These are phyloP conservation scores for Zingel zingel DNA, from an alignment of 2,113 vertebrate genomes.

Conservation along the genomic window DNA sequence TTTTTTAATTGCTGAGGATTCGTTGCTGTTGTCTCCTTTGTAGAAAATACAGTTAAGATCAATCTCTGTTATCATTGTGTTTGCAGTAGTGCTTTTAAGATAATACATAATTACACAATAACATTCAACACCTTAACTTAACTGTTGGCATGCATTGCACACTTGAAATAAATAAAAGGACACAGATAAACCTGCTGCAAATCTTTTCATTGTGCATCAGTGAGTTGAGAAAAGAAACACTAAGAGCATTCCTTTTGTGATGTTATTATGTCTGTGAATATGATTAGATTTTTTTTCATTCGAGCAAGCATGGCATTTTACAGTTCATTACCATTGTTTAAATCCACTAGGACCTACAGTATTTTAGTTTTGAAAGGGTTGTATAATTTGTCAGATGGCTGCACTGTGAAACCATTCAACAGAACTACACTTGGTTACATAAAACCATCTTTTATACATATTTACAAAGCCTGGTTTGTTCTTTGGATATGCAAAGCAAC, in stretches of 20 bases:
- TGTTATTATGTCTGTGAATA: neutral
- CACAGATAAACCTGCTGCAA: neutral
- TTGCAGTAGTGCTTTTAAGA: neutral
- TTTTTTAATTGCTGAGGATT: neutral
- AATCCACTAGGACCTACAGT: neutral
- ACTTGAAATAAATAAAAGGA: neutral
- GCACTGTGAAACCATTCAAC: constrained; percentile 11
- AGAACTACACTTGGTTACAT: constrained; percentile 20
- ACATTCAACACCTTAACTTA: neutral
- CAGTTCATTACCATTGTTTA: neutral
- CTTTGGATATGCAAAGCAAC: constrained; percentile 46
- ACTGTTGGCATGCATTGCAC: neutral
- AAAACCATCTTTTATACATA: constrained; percentile 7
- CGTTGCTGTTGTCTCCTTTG: neutral
- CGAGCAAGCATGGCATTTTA: constrained; percentile 1
- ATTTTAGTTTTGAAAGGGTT: constrained; percentile 1
- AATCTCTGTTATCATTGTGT: neutral
- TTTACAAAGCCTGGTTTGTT: neutral
- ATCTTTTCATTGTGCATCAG: neutral
- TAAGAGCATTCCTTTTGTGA: neutral
- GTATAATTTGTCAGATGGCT: neutral
- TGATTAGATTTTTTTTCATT: neutral
- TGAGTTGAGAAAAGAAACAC: neutral
- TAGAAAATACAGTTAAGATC: neutral
- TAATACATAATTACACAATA: neutral